Evolutionary conservation across 2,888 invertebrate species (phyloP).

Genomic region (Eristalinus sepulchralis): DNA sequence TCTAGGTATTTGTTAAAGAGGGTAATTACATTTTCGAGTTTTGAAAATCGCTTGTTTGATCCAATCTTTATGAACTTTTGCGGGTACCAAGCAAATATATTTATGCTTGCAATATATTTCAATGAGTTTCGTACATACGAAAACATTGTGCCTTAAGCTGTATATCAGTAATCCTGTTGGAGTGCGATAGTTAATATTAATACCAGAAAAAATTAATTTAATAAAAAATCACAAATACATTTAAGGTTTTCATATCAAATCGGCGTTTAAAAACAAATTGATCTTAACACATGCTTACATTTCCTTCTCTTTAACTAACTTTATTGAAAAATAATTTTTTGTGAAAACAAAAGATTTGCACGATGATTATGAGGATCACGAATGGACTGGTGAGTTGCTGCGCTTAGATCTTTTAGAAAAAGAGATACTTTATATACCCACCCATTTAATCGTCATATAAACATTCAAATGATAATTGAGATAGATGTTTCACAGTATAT

Average conservation of each 20-base stretch:
- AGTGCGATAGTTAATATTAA: too few species aligned
- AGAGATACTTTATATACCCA: slow-evolving; percentile 16
- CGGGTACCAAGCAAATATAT: too few species aligned
- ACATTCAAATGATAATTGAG: not conserved
- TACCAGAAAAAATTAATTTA: not conserved
- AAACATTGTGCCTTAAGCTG: too few species aligned
- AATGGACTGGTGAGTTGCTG: slow-evolving; percentile 80
- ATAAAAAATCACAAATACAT: not conserved
- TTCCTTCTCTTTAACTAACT: slow-evolving; percentile 55
- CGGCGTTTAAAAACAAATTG: slow-evolving; percentile 37
- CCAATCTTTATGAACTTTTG: too few species aligned
- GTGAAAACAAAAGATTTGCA: slow-evolving; percentile 77
- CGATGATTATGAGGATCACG: slow-evolving; percentile 79
- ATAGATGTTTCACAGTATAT: slow-evolving; percentile 16
- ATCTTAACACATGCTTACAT: slow-evolving; percentile 34
- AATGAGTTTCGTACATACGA: too few species aligned
- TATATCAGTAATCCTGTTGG: not conserved
- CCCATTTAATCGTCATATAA: not conserved
- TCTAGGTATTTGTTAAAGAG: not conserved
- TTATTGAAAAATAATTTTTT: slow-evolving; percentile 44
- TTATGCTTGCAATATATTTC: too few species aligned
- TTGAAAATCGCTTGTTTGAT: too few species aligned
- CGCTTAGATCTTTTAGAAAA: slow-evolving; percentile 42
- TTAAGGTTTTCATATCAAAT: not conserved
- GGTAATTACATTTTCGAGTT: too few species aligned